phyloP scores from a whole-genome alignment of 1,140 invertebrate species.

The Drosophila baimaii region DNA sequence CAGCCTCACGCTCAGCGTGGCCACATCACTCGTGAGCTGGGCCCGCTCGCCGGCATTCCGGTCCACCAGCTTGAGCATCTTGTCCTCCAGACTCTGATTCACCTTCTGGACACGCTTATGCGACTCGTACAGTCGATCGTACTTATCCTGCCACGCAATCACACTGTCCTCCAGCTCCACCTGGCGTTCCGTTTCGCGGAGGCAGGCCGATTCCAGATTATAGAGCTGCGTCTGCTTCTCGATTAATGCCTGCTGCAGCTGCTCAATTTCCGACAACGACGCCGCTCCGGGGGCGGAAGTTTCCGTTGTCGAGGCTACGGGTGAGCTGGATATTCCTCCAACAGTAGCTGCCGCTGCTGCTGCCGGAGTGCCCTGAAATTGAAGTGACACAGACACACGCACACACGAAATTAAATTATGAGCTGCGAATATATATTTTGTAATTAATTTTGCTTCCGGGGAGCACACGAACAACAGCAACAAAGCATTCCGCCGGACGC shows the following conservation, averaged over 20 bases:
- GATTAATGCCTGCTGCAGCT: constrained; percentile 91
- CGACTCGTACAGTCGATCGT: constrained; percentile 95
- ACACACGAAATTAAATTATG: constrained; percentile 52
- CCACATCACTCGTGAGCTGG: constrained; percentile 93
- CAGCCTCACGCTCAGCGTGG: constrained; percentile 93
- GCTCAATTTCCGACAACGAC: constrained; percentile 89
- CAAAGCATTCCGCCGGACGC: constrained; percentile 67
- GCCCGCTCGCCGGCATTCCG: constrained; percentile 96
- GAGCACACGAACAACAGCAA: constrained; percentile 3
- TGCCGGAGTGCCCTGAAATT: constrained; percentile 55
- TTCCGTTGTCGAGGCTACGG: background rate
- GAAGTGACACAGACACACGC: constrained; percentile 29
- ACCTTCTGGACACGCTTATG: constrained; percentile 97
- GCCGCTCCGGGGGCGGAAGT: constrained; percentile 58
- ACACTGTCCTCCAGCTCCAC: constrained; percentile 93
- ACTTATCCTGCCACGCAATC: constrained; percentile 95
- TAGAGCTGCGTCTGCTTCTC: constrained; percentile 93
- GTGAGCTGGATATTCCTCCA: constrained; percentile 18
- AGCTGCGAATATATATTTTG: constrained; percentile 62
- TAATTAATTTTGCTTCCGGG: constrained; percentile 76
- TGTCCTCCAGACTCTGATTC: constrained; percentile 97
- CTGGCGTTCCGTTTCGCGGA: constrained; percentile 91
- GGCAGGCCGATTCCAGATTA: constrained; percentile 93
- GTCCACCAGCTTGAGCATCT: constrained; percentile 95
- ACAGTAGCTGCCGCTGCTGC: constrained; percentile 10